phyloP scores from a whole-genome alignment of 2,113 vertebrate species.

The Phalacrocorax carbo region DNA sequence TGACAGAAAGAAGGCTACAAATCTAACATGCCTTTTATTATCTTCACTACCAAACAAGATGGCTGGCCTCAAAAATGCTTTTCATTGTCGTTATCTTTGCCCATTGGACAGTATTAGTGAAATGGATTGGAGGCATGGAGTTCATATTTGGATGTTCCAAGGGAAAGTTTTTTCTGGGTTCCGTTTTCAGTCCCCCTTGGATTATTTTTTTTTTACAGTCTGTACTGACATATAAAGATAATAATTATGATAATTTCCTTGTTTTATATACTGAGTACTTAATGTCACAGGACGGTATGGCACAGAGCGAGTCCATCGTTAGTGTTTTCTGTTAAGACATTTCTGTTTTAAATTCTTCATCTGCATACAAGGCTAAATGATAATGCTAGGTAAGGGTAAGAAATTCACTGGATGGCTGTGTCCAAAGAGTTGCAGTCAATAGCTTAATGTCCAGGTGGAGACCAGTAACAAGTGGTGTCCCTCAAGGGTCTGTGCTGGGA shows the following conservation, averaged over 20 bases:
- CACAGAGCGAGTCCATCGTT: background rate
- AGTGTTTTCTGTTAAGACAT: background rate
- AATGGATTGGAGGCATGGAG: background rate
- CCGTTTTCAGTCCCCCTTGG: background rate
- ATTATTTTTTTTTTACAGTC: background rate
- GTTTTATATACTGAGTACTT: background rate
- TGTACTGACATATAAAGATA: background rate
- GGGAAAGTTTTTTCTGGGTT: background rate
- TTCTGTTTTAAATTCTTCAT: background rate
- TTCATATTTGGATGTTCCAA: background rate
- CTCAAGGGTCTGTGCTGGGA: background rate
- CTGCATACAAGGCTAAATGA: background rate
- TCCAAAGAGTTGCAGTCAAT: background rate
- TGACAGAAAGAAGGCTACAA: background rate
- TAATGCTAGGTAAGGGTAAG: background rate
- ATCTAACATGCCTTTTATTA: background rate
- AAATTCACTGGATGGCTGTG: background rate
- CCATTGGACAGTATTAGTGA: background rate
- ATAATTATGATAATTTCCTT: background rate
- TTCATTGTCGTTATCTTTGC: background rate
- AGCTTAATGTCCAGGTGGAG: background rate
- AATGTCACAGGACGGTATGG: background rate
- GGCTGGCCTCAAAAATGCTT: background rate
- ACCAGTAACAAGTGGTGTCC: background rate
- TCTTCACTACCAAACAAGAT: background rate